Evolutionary conservation across 1,140 invertebrate species (phyloP).

Genomic region (Pseudomyrmex gracilis): DNA sequence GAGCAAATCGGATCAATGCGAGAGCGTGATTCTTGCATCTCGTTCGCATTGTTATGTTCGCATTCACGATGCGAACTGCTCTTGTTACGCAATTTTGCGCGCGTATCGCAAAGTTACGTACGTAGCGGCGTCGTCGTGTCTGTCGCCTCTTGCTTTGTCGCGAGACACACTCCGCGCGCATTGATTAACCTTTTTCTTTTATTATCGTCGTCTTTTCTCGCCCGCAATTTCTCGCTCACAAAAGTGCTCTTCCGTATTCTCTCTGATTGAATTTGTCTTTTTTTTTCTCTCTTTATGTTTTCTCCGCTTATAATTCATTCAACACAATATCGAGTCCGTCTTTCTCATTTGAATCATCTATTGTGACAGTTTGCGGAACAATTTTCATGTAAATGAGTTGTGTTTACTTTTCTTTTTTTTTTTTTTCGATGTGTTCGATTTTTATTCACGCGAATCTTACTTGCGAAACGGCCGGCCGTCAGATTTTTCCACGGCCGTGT

Average conservation of each 20-base stretch:
- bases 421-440: neutral
- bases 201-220: neutral
- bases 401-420: too few relatives aligned
- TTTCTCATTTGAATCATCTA: neutral
- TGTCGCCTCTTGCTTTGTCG: neutral
- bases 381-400: neutral
- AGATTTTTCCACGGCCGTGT: neutral
- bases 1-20: neutral
- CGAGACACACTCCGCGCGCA: neutral
- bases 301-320: too few relatives aligned
- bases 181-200: slow-evolving; percentile 5
- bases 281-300: too few relatives aligned
- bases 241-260: too few relatives aligned
- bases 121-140: slow-evolving; percentile 18
- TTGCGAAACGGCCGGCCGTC: neutral
- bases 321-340: neutral
- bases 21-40: neutral
- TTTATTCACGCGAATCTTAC: neutral
- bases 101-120: neutral
- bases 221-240: too few relatives aligned
- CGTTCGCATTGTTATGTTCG: neutral
- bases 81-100: slow-evolving; percentile 1
- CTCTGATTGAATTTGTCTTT: too few relatives aligned
- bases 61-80: slow-evolving; percentile 2
- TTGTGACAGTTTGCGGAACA: too few relatives aligned